Evolutionary conservation across 2,888 invertebrate genomes (phyloP), one percentile per base, ranked within the genome.

Genomic region (Mimas tiliae): DNA sequence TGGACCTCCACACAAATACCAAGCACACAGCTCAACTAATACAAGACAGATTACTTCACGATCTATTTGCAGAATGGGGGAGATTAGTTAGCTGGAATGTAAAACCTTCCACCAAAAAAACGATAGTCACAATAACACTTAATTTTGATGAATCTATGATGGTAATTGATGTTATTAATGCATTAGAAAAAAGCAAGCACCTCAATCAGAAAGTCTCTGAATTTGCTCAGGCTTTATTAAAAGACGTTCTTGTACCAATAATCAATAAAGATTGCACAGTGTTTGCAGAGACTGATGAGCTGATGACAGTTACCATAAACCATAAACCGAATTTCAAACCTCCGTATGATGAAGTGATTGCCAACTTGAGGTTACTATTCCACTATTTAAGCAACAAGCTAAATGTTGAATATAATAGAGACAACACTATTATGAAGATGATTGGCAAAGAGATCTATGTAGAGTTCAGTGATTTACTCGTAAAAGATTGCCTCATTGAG

Each of bases 401-500:
- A 53, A 93, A 94, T 74, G 76, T 95, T 63, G 77, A 85, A 42
- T 86, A 95, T 69, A 83, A 81, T 8, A 83, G 86, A 8, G 81
- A 90, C 11, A 78, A 87, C 48, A 91, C 90, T 2, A 84, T 95
- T 50, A 89, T 96, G 79, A 87, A 82, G 67, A 92, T 94, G 74
- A 90, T 96, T 62, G 95, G 95, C 0, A 85, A 89, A 51, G 85
- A 94, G 72, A 90, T 96, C 48, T 89, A 94, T 75, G 83, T 88
- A 6, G 94, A 95, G 58, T 95, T 98, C 74, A 94, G 96, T 27
- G 94, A 95, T 19, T 81, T 95, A 19, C 87, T 98, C 48, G 95
- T 97, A 3, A 95, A 96, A 70, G 95, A 97, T 75, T 98, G 97
- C 79, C 93, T 98, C 9, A 93, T 95, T 63, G 94, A 95, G 70